Base-by-base conservation (phyloP, 2,113 vertebrate genomes). In the Sinocyclocheilus grahami region DNA sequence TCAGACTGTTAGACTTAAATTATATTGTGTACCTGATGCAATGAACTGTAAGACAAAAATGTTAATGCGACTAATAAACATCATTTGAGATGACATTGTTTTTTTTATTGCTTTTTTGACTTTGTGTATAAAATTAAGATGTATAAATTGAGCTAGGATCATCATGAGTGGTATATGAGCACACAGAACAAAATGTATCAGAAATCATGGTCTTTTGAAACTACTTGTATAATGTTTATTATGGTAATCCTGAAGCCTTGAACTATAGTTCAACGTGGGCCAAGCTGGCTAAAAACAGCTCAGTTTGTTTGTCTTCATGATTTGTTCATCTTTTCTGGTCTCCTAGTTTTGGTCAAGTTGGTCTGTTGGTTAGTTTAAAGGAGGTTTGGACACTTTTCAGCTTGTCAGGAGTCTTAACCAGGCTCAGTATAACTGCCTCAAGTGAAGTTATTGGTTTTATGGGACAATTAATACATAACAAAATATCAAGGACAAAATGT, bases 31-130 rank as follows among this genome's bases (percentile, higher is more conserved):
- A 27, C 27, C 60, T 81, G 30, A 81, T 12, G n/a, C 37, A n/a
- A 63, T 46, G 4, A 63, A 13, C 18, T 60, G 20, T 2, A 14
- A 22, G 5, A 60, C 11, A 60, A 37, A 60, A 80, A 3, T 65
- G 37, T 48, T 65, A 65, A 65, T 81, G n/a, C 6, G 2, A 81
- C 60, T 65, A 81, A 81, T 81, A 81, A 81, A 81, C 42, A 42
- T 37, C 78, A 79, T 24, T 1, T 80, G 33, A 80, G 78, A 24
- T 16, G 13, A n/a, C 27, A 11, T 48, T 51, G 7, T 18, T 12
- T 37, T 37, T 37, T 60, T 10, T 53, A 11, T 78, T 22, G 18
- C 4, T 60, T 10, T 39, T 58, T 78, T 60, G 30, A 6, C 9
- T n/a, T n/a, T 69, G 27, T 33, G 6, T 33, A 33, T 67, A 33